A percentile compares a stretch with the other conserved stretches of the same genome.
These are phyloP conservation scores for human DNA, from an alignment of 2,113 vertebrate species.

Conservation along the genomic window DNA sequence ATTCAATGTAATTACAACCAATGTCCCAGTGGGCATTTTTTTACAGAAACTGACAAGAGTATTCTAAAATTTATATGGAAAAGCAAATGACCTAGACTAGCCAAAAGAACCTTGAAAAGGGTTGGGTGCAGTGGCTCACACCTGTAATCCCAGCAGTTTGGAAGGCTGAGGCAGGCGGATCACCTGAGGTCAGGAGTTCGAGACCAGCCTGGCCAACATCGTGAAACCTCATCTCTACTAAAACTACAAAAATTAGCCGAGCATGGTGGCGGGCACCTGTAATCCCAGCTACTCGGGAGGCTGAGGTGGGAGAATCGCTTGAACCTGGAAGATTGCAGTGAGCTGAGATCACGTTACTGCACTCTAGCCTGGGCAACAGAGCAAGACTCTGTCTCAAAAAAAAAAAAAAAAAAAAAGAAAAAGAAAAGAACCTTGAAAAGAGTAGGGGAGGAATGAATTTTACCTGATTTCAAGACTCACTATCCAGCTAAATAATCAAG, in stretches of 20 bases:
- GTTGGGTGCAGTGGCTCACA: background rate
- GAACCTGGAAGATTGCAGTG: no score
- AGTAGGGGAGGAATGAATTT: background rate
- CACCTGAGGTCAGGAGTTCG: background rate
- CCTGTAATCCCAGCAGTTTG: background rate
- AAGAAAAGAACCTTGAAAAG: background rate
- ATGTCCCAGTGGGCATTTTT: background rate
- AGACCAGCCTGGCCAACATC: background rate
- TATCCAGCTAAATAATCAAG: background rate
- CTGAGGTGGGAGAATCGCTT: no score
- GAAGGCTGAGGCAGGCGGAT: background rate
- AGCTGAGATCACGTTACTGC: no score
- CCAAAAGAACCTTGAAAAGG: no score
- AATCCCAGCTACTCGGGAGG: no score
- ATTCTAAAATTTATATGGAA: slow-evolving; percentile 38
- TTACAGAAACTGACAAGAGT: background rate
- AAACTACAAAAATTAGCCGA: background rate
- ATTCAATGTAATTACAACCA: slow-evolving; percentile 17
- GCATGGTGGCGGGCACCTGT: no score
- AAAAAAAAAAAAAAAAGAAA: no score
- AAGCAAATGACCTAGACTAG: background rate
- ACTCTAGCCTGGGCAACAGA: no score
- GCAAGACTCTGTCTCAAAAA: no score
- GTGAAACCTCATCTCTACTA: background rate
- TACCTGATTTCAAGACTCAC: background rate